Base-by-base conservation (phyloP, 2,797 vertebrate genomes). In the Chanos chanos region DNA sequence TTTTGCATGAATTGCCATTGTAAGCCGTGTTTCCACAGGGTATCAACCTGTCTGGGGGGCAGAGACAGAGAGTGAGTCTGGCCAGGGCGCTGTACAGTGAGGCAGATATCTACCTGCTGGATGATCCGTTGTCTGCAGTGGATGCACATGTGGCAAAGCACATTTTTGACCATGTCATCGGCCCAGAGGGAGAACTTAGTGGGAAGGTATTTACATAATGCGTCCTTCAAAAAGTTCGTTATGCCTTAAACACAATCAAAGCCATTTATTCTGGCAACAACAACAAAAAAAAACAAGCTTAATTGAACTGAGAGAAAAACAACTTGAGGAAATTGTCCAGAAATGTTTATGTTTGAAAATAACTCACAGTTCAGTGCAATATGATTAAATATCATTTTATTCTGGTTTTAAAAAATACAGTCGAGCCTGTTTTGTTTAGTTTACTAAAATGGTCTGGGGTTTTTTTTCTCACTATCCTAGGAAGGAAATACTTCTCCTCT, bases 21-120 rank as follows among this genome's bases (percentile, higher is more conserved):
- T 5, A 0, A 8, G 18, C 15, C 34, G 40, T 45, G 31, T 47
- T 49, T 40, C 3, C 52, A 8, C 83, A 99, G 97, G 97, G 96
- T 50, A 99, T 99, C 72, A 99, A 99, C 78, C 89, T 99, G 13
- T 99, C 96, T 0, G 96, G 96, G 1, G 97, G 97, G 1, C 97
- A 99, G 87, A 87, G 92, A 51, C 97, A 99, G 83, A 85, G 96
- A 2, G 91, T 99, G 68, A 98, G 95, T 70, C 77, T 99, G 37
- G 96, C 96, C 25, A 88, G 97, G 1, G 93, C 96, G 0, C 88
- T 97, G 34, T 98, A 95, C 84, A 95, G 93, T 3, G 81, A 89
- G 5, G 70, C 94, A 0, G 95, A 98, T 0, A 70, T 97, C 24
- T 94, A 94, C 76, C 86, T 99, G 6, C 79, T 99, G 70, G 97